Evolutionary conservation across 2,797 vertebrate species (phyloP).

Genomic region (Craterocephalus amniculus): DNA sequence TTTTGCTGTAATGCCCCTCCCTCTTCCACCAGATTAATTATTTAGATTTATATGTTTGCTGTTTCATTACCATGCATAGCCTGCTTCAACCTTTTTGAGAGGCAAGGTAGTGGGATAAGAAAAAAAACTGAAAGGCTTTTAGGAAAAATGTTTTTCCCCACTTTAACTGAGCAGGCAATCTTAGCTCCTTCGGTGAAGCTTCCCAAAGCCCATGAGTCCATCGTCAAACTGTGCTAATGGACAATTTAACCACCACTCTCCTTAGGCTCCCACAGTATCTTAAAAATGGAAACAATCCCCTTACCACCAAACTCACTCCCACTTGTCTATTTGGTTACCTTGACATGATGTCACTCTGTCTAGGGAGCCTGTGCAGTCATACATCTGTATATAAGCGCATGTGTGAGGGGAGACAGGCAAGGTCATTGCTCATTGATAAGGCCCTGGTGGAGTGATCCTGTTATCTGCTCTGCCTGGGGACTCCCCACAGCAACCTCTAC

Average conservation of each 20-base stretch:
- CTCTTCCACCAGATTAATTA: slow-evolving; percentile 1
- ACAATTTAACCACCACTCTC: slow-evolving; percentile 61
- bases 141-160: slow-evolving; percentile 26
- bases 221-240: slow-evolving; percentile 67
- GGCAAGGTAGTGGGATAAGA: not conserved
- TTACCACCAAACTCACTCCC: slow-evolving; percentile 31
- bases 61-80: not conserved
- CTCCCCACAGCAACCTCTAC: slow-evolving; percentile 61
- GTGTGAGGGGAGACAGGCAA: slow-evolving; percentile 47
- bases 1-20: not conserved
- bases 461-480: slow-evolving; percentile 69
- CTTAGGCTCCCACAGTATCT: slow-evolving; percentile 37
- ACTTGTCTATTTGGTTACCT: slow-evolving; percentile 64
- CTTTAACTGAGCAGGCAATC: slow-evolving; percentile 36
- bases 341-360: slow-evolving; percentile 58
- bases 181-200: slow-evolving; percentile 30
- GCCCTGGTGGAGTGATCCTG: slow-evolving; percentile 49
- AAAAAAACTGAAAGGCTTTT: slow-evolving; percentile 44
- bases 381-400: slow-evolving; percentile 25
- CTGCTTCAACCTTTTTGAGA: not conserved
- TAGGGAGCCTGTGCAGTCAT: slow-evolving; percentile 20
- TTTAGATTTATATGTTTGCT: slow-evolving; percentile 12
- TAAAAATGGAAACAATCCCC: slow-evolving; percentile 47
- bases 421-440: slow-evolving; percentile 78
- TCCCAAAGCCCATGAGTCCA: slow-evolving; percentile 58